Base-by-base conservation (phyloP, 2,113 vertebrate genomes). In the Tachysurus vachellii region DNA sequence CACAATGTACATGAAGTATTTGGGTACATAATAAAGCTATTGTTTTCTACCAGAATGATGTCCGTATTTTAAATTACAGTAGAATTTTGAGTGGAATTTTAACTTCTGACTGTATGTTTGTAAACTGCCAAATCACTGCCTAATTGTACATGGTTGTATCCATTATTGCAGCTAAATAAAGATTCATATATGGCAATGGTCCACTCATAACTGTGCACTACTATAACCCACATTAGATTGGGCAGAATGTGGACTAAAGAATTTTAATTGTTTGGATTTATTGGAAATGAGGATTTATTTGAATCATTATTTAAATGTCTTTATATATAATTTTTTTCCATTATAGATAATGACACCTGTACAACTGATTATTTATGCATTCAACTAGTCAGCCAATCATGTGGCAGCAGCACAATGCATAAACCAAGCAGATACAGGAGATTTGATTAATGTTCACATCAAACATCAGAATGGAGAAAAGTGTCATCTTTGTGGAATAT, bases 1-100 rank as follows among this genome's bases (percentile, higher is more conserved):
- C 44, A 50, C 12, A n/a, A 53, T 53, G 50, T 71, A 70, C 54
- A 70, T 76, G 44, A 17, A 8, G 42, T 44, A 54, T 80, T 77
- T 86, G 19, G 14, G 50, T 44, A 71, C 19, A 68, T 86, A 19
- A 44, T 79, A 79, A 71, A 83, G 44, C 36, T 61, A 36, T 36
- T 44, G 31, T 44, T 64, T 83, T 50, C 23, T 14, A 50, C 12
- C 23, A 76, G 26, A 13, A 83, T 21, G 44, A 66, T 66, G 2
- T 47, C 50, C 44, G 42, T 3, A 23, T 75, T 47, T 75, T 47
- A 3, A 75, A 47, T 75, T 47, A 75, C 42, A 44, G 21, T 26
- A 47, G 9, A 75, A 5, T 23, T 47, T 73, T 73, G 8, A 1
- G 19, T 70, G 31, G 16, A 36, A 36, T 36, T 36, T 36, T 36